Evolutionary conservation across 2,113 vertebrate genomes (phyloP).

Genomic region (Dipodomys stephensi): DNA sequence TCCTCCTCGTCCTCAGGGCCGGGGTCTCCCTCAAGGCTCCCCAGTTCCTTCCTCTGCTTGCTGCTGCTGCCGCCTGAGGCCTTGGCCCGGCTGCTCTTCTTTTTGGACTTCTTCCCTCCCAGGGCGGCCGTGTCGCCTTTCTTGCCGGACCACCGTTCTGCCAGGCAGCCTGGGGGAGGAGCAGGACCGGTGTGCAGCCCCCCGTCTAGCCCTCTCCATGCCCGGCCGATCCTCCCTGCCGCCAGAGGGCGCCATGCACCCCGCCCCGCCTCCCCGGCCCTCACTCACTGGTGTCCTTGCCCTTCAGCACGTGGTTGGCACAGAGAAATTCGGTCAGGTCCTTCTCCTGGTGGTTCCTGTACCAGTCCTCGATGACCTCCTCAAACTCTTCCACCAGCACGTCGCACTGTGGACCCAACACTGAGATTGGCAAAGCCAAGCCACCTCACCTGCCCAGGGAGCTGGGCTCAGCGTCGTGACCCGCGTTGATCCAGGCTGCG

Average conservation of each 20-base stretch:
- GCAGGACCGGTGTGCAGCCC: background rate
- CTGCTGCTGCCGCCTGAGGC: conserved; percentile 77
- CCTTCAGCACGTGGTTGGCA: conserved; percentile 95
- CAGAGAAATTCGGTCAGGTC: conserved; percentile 96
- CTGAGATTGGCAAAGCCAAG: background rate
- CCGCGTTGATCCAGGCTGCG: background rate
- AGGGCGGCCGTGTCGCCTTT: conserved; percentile 90
- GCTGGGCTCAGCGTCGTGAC: background rate
- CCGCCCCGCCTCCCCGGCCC: background rate
- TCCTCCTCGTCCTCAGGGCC: conserved; percentile 46
- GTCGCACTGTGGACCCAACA: conserved; percentile 90
- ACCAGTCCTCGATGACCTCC: conserved; percentile 98
- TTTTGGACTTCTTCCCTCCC: conserved; percentile 89
- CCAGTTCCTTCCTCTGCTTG: conserved; percentile 73
- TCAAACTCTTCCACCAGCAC: conserved; percentile 96
- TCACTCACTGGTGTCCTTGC: conserved; percentile 93
- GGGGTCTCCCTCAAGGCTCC: background rate
- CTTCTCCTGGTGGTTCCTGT: conserved; percentile 94
- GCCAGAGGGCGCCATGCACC: background rate
- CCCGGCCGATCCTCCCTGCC: background rate
- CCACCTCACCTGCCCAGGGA: background rate
- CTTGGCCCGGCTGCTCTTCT: conserved; percentile 87
- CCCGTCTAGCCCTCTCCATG: background rate
- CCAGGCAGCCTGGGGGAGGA: conserved; percentile 83
- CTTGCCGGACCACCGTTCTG: conserved; percentile 89